Evolutionary conservation across 2,888 invertebrate species (phyloP).

Genomic region (Schizaphis graminum): DNA sequence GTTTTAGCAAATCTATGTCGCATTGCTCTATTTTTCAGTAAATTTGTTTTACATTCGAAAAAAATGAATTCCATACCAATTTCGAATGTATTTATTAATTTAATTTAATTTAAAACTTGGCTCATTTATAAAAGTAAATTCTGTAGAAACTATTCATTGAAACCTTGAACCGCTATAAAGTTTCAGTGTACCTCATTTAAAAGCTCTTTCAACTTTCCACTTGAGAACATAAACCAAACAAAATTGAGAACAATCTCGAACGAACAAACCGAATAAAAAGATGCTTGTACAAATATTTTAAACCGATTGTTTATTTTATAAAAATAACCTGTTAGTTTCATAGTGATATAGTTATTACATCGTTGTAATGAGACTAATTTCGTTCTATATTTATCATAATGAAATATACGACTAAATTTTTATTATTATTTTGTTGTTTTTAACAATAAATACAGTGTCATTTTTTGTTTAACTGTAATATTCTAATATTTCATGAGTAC

Average conservation of each 20-base stretch:
- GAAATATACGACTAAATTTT: not conserved
- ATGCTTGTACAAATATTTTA: slow-evolving; percentile 6
- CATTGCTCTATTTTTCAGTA: not conserved
- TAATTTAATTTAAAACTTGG: slow-evolving; percentile 19
- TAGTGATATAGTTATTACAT: not conserved
- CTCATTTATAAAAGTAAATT: slow-evolving; percentile 40
- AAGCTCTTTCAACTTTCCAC: slow-evolving; percentile 31
- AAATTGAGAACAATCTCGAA: not conserved
- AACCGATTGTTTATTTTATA: slow-evolving; percentile 17
- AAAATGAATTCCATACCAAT: not conserved
- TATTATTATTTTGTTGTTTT: not conserved
- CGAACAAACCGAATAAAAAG: slow-evolving; percentile 22
- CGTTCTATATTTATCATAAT: not conserved
- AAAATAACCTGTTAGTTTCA: not conserved
- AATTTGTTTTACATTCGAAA: not conserved
- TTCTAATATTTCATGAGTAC: not conserved
- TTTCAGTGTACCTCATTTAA: slow-evolving; percentile 20
- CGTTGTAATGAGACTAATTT: not conserved
- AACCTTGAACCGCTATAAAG: slow-evolving; percentile 27
- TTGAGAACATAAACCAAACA: slow-evolving; percentile 5
- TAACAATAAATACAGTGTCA: not conserved
- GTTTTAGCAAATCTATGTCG: not conserved
- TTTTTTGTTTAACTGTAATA: not conserved
- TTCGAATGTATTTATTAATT: slow-evolving; percentile 29
- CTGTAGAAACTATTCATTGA: slow-evolving; percentile 35